A percentile compares a stretch with the other conserved stretches of the same genome.
Conservation (phyloP, 2,113 vertebrate genomes). For the Onychostoma macrolepis region DNA sequence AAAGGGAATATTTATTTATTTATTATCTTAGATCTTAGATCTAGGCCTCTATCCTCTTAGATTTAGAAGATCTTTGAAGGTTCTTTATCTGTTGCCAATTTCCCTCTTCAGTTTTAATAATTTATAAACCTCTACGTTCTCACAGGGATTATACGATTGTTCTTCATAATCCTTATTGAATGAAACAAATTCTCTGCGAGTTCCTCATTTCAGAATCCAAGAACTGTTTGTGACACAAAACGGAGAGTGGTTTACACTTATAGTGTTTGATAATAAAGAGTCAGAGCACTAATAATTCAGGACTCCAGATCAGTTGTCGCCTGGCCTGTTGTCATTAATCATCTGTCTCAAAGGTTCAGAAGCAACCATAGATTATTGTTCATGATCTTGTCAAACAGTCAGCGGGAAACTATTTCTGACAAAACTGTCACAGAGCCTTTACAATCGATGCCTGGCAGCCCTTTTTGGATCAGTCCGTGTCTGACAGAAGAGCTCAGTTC, state of each 20-base stretch:
- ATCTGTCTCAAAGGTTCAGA: slow-evolving; percentile 42
- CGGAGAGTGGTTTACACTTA: not conserved
- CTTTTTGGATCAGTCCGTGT: slow-evolving; percentile 3
- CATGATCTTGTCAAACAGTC: slow-evolving; percentile 40
- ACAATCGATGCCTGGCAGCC: slow-evolving; percentile 35
- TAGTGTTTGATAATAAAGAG: slow-evolving; percentile 32
- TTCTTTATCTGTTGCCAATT: not conserved
- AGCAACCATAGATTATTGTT: slow-evolving; percentile 45
- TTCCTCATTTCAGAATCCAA: slow-evolving; percentile 3
- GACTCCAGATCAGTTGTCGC: not conserved
- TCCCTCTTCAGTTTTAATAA: not conserved
- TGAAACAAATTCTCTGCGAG: not conserved
- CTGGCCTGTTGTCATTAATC: slow-evolving; percentile 47
- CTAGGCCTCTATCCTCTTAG: not conserved
- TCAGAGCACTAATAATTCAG: slow-evolving; percentile 11
- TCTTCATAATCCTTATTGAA: not conserved
- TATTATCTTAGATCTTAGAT: not conserved
- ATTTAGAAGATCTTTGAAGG: not conserved
- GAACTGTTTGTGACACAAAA: slow-evolving; percentile 3
- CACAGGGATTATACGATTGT: slow-evolving; percentile 5
- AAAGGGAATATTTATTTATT: not conserved
- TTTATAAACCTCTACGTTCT: not conserved
- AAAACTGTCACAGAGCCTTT: slow-evolving; percentile 50
- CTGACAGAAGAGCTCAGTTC: slow-evolving; percentile 36
- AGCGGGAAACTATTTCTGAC: slow-evolving; percentile 48